These are phyloP conservation scores for Myathropa florea DNA, from an alignment of 2,888 invertebrate species.

Conservation along the genomic window DNA sequence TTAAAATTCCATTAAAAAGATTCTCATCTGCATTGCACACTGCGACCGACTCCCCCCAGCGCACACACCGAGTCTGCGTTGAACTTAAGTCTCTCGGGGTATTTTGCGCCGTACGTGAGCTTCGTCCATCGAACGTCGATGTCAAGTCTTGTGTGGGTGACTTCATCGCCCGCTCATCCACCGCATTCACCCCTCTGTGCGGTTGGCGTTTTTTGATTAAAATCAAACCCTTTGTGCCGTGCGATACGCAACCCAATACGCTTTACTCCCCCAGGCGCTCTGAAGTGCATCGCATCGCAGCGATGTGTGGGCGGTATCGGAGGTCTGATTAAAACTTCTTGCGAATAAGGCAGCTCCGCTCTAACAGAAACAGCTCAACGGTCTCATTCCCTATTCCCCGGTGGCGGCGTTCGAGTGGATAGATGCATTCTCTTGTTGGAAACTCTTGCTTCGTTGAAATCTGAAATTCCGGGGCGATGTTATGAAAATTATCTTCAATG, in stretches of 20 bases:
- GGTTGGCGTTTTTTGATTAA: slow-evolving; percentile 48
- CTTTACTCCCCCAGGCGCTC: neutral
- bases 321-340: slow-evolving; percentile 60
- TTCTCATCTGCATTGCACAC: slow-evolving; percentile 48
- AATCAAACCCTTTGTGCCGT: slow-evolving; percentile 32
- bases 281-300: slow-evolving; percentile 2
- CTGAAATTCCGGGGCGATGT: slow-evolving; percentile 46
- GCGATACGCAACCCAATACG: slow-evolving; percentile 33
- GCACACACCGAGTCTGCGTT: neutral
- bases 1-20: slow-evolving; percentile 69
- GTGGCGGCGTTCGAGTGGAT: neutral
- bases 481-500: slow-evolving; percentile 60
- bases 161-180: neutral
- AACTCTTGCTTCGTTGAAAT: slow-evolving; percentile 34
- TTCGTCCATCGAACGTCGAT: neutral
- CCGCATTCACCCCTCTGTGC: neutral
- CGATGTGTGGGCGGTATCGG: slow-evolving; percentile 6
- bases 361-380: neutral
- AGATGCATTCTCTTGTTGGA: neutral
- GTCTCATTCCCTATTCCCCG: slow-evolving; percentile 12
- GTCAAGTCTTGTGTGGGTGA: slow-evolving; percentile 1
- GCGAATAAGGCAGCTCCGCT: slow-evolving; percentile 16
- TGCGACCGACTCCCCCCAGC: neutral
- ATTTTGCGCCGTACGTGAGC: neutral
- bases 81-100: neutral